Conservation (phyloP, 2,888 invertebrate genomes). For the Ectemnius cavifrons region DNA sequence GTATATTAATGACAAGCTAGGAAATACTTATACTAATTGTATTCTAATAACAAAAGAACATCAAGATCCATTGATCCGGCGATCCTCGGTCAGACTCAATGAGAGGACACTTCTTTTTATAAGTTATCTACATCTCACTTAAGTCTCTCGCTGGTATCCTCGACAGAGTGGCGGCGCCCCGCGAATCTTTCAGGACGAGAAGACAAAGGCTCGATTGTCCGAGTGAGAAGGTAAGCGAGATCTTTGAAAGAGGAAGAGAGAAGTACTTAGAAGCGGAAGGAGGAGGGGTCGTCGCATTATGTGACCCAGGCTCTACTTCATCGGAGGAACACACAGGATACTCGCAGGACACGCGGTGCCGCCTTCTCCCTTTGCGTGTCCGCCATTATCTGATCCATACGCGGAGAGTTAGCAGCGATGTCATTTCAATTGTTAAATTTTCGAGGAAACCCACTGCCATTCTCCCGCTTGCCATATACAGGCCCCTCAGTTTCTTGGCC, state of each 20-base stretch:
- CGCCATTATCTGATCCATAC: conserved; percentile 62
- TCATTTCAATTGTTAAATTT: conserved; percentile 33
- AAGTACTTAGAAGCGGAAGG: conserved; percentile 2
- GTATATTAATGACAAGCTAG: no score
- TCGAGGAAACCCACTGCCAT: not conserved
- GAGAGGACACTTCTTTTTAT: conserved; percentile 23
- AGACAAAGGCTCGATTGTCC: not conserved
- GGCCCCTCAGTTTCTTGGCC: not conserved
- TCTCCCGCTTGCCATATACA: not conserved
- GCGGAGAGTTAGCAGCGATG: conserved; percentile 36
- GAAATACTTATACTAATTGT: no score
- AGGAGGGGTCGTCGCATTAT: conserved; percentile 35
- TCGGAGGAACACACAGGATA: conserved; percentile 50
- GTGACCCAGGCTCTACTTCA: conserved; percentile 56
- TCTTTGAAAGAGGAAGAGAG: not conserved
- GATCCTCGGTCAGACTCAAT: not conserved
- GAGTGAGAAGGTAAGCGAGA: not conserved
- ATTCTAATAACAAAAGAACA: no score
- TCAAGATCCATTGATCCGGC: no score
- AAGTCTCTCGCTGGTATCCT: conserved; percentile 20
- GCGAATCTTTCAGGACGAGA: conserved; percentile 20
- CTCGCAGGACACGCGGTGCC: conserved; percentile 40
- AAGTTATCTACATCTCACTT: conserved; percentile 48
- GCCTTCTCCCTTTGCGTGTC: conserved; percentile 37
- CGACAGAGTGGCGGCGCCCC: conserved; percentile 21